A percentile compares a stretch with the other conserved stretches of the same genome.
Evolutionary conservation across 2,888 invertebrate species (phyloP).

Genomic region (Diloba caeruleocephala): DNA sequence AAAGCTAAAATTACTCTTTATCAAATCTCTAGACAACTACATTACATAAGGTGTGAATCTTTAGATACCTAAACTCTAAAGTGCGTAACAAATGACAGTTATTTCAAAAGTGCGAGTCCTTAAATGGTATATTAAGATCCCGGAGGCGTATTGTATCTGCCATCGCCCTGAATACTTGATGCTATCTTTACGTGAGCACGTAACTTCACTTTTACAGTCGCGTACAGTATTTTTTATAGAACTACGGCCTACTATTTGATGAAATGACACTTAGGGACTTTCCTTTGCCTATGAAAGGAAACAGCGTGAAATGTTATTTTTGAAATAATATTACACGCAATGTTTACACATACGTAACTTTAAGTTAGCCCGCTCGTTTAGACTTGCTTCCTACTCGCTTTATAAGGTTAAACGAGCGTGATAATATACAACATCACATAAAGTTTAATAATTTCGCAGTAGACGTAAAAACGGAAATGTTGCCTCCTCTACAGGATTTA

Average conservation of each 20-base stretch:
- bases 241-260: conserved; percentile 37
- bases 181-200: conserved; percentile 44
- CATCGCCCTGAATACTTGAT: conserved; percentile 62
- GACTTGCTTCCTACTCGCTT: conserved; percentile 1
- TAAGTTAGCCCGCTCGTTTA: conserved; percentile 10
- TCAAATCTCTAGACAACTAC: neutral
- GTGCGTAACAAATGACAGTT: conserved; percentile 48
- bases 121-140: conserved; percentile 41
- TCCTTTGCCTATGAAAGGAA: conserved; percentile 20
- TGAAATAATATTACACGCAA: conserved; percentile 2
- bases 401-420: neutral
- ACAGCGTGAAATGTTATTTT: conserved; percentile 8
- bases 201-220: conserved; percentile 46
- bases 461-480: conserved; percentile 5
- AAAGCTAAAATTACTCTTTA: too few relatives aligned
- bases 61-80: conserved; percentile 25
- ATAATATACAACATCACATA: conserved; percentile 4
- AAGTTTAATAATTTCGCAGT: conserved; percentile 15
- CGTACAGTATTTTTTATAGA: conserved; percentile 34
- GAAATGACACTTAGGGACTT: conserved; percentile 28
- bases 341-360: conserved; percentile 1
- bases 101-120: conserved; percentile 47
- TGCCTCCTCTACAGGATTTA: too few relatives aligned
- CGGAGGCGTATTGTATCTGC: conserved; percentile 46
- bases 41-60: conserved; percentile 11